A percentile compares a stretch with the other conserved stretches of the same genome.
phyloP scores from a whole-genome alignment of 1,140 invertebrate species.

The Antheraea pernyi region DNA sequence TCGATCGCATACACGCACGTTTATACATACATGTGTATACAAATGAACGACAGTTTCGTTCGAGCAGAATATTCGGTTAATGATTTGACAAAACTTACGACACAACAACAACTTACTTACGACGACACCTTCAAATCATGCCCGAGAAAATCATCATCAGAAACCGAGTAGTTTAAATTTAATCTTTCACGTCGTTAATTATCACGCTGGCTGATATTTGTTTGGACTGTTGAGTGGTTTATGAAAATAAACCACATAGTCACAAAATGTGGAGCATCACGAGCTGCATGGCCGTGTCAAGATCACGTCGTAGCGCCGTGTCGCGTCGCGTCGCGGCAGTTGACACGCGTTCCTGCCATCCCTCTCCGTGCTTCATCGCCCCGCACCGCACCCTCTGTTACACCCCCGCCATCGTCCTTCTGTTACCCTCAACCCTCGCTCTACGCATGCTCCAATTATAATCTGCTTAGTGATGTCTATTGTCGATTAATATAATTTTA shows the following conservation, averaged over 20 bases:
- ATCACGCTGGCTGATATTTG: neutral
- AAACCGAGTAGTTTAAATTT: neutral
- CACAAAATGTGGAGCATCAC: slow-evolving; percentile 40
- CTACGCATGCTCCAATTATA: slow-evolving; percentile 78
- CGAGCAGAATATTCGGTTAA: no score
- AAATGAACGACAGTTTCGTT: no score
- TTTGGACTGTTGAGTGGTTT: slow-evolving; percentile 6
- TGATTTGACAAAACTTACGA: no score
- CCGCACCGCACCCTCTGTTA: slow-evolving; percentile 21
- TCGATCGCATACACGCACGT: no score
- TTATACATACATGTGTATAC: no score
- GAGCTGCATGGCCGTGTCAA: slow-evolving; percentile 72
- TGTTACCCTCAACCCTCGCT: slow-evolving; percentile 60
- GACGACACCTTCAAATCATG: no score
- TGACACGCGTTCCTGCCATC: slow-evolving; percentile 49
- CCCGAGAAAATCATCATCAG: no score
- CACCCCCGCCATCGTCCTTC: slow-evolving; percentile 24
- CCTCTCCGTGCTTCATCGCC: slow-evolving; percentile 25
- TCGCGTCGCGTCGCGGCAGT: slow-evolving; percentile 51
- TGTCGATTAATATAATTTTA: slow-evolving; percentile 55
- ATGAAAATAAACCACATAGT: slow-evolving; percentile 9
- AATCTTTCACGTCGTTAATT: neutral
- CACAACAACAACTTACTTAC: no score
- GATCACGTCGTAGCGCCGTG: slow-evolving; percentile 59
- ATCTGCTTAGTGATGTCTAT: slow-evolving; percentile 73